Percentiles rank a stretch among this genome's conserved stretches.
phyloP scores from a whole-genome alignment of 1,140 invertebrate genomes.

The Drosophila mauritiana region DNA sequence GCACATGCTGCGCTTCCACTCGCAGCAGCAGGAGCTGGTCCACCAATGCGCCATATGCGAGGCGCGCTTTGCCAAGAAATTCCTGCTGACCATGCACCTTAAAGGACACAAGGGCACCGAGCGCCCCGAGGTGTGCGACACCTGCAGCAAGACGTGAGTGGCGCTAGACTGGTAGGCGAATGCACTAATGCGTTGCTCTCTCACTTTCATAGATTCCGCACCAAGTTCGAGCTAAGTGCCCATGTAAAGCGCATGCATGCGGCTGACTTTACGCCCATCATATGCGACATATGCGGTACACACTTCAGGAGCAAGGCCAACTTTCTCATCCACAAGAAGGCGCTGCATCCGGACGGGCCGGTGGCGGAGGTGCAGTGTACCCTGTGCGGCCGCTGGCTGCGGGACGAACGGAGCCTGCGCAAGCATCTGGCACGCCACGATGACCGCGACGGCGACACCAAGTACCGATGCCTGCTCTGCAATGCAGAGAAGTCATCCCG shows the following conservation, averaged over 20 bases:
- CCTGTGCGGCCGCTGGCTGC: conserved; percentile 72
- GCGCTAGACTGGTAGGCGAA: background rate
- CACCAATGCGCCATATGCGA: conserved; percentile 65
- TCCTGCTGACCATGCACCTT: conserved; percentile 71
- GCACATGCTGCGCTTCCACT: conserved; percentile 75
- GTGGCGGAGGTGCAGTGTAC: conserved; percentile 72
- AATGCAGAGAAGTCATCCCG: conserved; percentile 72
- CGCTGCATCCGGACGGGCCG: conserved; percentile 70
- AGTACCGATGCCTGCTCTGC: conserved; percentile 70
- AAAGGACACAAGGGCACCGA: conserved; percentile 71
- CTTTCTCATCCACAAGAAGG: conserved; percentile 72
- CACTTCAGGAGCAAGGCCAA: conserved; percentile 74
- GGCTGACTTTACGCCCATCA: conserved; percentile 66
- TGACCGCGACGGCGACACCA: conserved; percentile 64
- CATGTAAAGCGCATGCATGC: conserved; percentile 71
- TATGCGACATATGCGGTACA: conserved; percentile 74
- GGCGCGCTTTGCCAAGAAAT: conserved; percentile 75
- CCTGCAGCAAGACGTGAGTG: conserved; percentile 66
- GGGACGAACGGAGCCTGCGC: conserved; percentile 73
- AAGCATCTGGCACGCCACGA: conserved; percentile 69
- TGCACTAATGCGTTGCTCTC: background rate
- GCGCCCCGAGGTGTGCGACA: conserved; percentile 64
- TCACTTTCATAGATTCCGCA: conserved; percentile 51
- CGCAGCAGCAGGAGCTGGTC: conserved; percentile 67
- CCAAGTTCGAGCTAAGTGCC: conserved; percentile 59